Conservation (phyloP, 2,113 vertebrate species). For the Otus sunia region DNA sequence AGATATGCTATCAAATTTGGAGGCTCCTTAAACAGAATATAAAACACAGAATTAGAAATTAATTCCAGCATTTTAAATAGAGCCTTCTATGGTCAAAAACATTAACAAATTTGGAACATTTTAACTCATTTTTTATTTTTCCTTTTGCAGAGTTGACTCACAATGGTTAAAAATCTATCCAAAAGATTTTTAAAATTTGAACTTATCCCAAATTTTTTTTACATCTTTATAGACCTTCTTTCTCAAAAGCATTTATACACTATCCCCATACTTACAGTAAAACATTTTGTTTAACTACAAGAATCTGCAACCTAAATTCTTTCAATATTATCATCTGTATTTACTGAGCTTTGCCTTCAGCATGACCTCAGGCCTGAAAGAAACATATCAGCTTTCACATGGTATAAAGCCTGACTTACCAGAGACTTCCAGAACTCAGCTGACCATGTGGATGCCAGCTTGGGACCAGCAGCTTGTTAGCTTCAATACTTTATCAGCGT, state of each 20-base stretch:
- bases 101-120: not conserved
- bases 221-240: not conserved
- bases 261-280: not conserved
- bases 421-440: not conserved
- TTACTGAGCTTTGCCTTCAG: not conserved
- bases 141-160: not conserved
- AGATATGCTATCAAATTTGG: not conserved
- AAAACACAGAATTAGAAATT: not conserved
- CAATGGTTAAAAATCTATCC: not conserved
- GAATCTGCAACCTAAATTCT: not conserved
- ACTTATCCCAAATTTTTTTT: not conserved
- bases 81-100: not conserved
- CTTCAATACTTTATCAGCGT: not conserved
- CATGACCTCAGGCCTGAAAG: not conserved
- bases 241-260: not conserved
- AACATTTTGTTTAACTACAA: not conserved
- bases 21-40: not conserved
- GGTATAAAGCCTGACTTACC: not conserved
- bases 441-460: not conserved
- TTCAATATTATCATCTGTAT: not conserved
- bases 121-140: not conserved
- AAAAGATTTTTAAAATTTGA: not conserved
- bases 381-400: not conserved
- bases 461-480: not conserved
- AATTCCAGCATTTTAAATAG: not conserved